Conservation (phyloP, 1,140 invertebrate species). For the Drosophila bocqueti region DNA sequence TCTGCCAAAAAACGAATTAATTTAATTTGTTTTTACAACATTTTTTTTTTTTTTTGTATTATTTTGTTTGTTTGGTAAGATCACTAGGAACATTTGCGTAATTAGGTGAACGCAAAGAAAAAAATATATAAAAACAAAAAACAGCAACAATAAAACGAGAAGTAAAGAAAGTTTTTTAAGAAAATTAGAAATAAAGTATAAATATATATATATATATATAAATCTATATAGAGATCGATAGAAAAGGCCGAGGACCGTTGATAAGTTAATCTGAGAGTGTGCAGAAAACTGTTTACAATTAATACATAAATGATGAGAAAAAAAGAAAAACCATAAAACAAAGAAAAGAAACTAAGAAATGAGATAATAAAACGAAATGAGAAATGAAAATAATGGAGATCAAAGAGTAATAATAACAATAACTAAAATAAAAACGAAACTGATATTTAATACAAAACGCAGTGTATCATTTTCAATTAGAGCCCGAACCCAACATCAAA, state of each 20-base stretch:
- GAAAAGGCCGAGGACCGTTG: conserved; percentile 63
- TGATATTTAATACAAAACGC: conserved; percentile 78
- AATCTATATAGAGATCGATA: conserved; percentile 67
- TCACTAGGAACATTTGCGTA: conserved; percentile 37
- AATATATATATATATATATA: conserved; percentile 48
- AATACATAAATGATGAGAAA: conserved; percentile 61
- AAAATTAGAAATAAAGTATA: conserved; percentile 72
- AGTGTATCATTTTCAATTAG: conserved; percentile 63
- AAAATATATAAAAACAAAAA: conserved; percentile 46
- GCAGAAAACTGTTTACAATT: conserved; percentile 76
- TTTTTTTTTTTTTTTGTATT: conserved; percentile 12
- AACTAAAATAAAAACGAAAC: conserved; percentile 75
- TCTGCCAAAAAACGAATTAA: conserved; percentile 38
- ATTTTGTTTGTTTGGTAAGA: conserved; percentile 24
- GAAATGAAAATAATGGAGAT: conserved; percentile 47
- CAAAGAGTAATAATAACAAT: conserved; percentile 71
- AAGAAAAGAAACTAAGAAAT: conserved; percentile 15
- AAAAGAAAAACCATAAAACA: conserved; percentile 7
- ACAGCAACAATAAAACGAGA: conserved; percentile 66
- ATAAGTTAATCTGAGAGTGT: conserved; percentile 58
- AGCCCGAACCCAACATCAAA: conserved; percentile 6
- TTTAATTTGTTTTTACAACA: conserved; percentile 30
- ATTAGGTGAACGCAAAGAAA: conserved; percentile 46
- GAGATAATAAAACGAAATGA: conserved; percentile 33
- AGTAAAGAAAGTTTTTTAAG: conserved; percentile 75